Evolutionary conservation across 2,797 vertebrate species (phyloP), one percentile per base, ranked within the genome.

Genomic region (Sebastes goodei): DNA sequence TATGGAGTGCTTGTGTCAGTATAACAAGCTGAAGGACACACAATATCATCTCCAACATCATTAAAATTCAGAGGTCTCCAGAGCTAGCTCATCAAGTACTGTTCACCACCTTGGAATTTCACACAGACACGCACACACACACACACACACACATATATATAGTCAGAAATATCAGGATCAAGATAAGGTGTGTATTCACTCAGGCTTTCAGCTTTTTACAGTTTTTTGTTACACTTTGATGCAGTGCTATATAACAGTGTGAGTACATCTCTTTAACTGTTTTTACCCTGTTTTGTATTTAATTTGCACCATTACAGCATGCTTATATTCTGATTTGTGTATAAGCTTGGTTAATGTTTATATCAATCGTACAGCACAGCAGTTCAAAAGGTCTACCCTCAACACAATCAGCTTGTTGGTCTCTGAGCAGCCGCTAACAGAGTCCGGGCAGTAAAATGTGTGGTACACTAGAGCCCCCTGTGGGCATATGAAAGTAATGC

Each of bases 1-100:
- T 99, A 99, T 99, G 98, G 98, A 99, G 98, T 97, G 97, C 97
- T 96, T 94, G 97, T 99, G 98, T 99, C 98, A 99, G 97, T 99
- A 97, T 98, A 99, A 99, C 98, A 99, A 99, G 98, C 98, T 99
- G 98, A 99, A 99, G 98, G 98, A 99, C 98, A 99, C 98, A 97
- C 98, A 99, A 98, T 99, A 99, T 99, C 98, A 99, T 99, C 98
- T 99, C 97, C 96, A 97, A 97, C 98, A 98, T 99, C 98, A 99
- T 99, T 99, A 99, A 99, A 99, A 99, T 99, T 99, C 98, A 99
- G 97, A 98, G 97, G 97, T 97, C 97, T 98, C 97, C 95, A 97
- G 97, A 98, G 98, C 97, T 96, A 97, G 97, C 97, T 98, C 97
- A 98, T 99, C 98, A 99, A 97, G 96, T 96, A 95, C 96, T 91